These are phyloP conservation scores for Myxocyprinus asiaticus DNA, from an alignment of 2,113 vertebrate genomes.

Conservation along the genomic window DNA sequence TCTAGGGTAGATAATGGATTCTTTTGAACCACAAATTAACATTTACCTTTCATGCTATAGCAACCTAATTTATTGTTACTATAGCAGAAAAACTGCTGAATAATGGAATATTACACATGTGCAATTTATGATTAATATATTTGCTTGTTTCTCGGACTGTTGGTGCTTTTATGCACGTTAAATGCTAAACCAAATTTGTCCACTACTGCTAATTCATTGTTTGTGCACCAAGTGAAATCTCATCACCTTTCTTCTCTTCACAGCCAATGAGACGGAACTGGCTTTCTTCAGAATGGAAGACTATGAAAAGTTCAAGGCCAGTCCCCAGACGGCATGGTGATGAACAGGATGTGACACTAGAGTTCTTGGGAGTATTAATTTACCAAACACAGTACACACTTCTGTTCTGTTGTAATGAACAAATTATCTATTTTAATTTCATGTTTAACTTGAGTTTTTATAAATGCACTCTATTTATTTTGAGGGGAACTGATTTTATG, in stretches of 20 bases:
- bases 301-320: slow-evolving; percentile 84
- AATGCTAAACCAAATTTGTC: neutral
- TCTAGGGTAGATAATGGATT: too few species aligned
- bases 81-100: too few species aligned
- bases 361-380: neutral
- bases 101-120: too few species aligned
- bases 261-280: slow-evolving; percentile 91
- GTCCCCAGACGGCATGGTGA: slow-evolving; percentile 78
- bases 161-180: neutral
- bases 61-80: too few species aligned
- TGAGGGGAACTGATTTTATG: neutral
- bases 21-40: too few species aligned
- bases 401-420: neutral
- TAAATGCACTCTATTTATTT: neutral
- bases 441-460: neutral
- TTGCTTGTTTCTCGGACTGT: too few species aligned
- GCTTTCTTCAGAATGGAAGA: slow-evolving; percentile 89
- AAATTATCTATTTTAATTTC: neutral
- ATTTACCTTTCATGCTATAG: too few species aligned
- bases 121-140: too few species aligned
- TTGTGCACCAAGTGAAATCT: slow-evolving; percentile 10
- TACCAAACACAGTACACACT: neutral
- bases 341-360: neutral
- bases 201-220: too few species aligned
- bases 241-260: slow-evolving; percentile 23